Evolutionary conservation across 2,797 vertebrate species (phyloP).

Genomic region (Holocentrus rufus): DNA sequence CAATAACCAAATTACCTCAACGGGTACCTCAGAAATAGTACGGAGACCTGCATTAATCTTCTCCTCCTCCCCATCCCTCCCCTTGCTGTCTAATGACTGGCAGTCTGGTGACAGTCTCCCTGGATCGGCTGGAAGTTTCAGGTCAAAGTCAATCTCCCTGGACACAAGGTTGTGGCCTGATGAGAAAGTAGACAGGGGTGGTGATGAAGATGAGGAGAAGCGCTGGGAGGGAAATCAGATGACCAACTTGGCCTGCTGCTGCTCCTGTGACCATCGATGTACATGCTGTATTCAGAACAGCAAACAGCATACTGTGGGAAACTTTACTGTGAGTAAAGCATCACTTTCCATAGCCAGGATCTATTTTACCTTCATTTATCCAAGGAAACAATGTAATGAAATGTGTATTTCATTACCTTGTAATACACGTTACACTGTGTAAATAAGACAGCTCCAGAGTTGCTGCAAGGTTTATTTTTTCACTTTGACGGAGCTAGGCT

Average conservation of each 20-base stretch:
- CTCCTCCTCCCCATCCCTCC: conserved; percentile 31
- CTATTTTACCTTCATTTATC: conserved; percentile 1
- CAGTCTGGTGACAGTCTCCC: conserved; percentile 25
- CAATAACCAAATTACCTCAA: background rate
- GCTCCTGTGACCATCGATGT: conserved; percentile 60
- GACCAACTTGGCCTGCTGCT: conserved; percentile 44
- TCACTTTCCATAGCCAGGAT: background rate
- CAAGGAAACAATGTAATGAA: background rate
- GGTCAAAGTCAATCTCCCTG: conserved; percentile 44
- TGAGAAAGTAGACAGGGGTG: conserved; percentile 21
- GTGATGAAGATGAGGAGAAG: conserved; percentile 40
- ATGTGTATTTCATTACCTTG: too few relatives aligned
- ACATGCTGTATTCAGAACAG: conserved; percentile 46
- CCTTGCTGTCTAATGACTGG: conserved; percentile 16
- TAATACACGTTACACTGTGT: too few relatives aligned
- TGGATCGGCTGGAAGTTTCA: conserved; percentile 6
- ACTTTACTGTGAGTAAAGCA: conserved; percentile 72
- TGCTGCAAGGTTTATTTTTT: too few relatives aligned
- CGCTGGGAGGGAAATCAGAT: conserved; percentile 47
- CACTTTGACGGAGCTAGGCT: too few relatives aligned
- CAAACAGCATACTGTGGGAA: conserved; percentile 16
- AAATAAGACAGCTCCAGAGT: too few relatives aligned
- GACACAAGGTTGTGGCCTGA: conserved; percentile 57
- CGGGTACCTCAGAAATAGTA: background rate
- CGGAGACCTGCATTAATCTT: conserved; percentile 17